Evolutionary conservation across 1,140 invertebrate genomes (phyloP).

Genomic region (Philopotamus ludificatus): DNA sequence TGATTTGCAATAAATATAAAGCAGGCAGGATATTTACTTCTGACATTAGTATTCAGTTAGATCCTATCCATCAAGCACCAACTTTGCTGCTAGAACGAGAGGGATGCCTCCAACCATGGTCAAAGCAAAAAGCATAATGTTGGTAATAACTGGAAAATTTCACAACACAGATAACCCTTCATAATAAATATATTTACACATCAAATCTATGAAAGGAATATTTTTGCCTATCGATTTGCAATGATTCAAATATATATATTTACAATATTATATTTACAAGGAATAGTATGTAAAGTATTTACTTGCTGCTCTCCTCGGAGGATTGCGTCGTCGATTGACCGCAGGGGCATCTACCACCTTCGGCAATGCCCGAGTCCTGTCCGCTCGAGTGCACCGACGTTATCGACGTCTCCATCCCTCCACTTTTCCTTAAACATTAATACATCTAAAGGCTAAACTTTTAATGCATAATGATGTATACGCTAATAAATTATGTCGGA

Average conservation of each 20-base stretch:
- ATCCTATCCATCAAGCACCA: slow-evolving; percentile 61
- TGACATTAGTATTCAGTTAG: slow-evolving; percentile 37
- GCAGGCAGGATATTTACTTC: slow-evolving; percentile 38
- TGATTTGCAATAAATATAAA: slow-evolving; percentile 1
- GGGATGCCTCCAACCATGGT: slow-evolving; percentile 33
- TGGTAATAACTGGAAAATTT: slow-evolving; percentile 41
- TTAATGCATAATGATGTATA: no score
- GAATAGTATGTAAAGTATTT: slow-evolving; percentile 41
- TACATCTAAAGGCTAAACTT: not conserved
- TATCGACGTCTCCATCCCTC: slow-evolving; percentile 61
- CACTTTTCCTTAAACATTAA: slow-evolving; percentile 26
- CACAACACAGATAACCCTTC: slow-evolving; percentile 10
- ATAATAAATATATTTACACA: not conserved
- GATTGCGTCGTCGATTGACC: slow-evolving; percentile 66
- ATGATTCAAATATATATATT: no score
- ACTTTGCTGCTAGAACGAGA: slow-evolving; percentile 22
- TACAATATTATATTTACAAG: no score
- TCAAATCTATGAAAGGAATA: not conserved
- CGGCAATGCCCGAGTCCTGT: slow-evolving; percentile 74
- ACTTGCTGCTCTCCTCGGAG: slow-evolving; percentile 71
- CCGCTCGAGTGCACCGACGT: slow-evolving; percentile 77
- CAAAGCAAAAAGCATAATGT: slow-evolving; percentile 42
- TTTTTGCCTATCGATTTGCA: not conserved
- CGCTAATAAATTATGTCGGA: no score
- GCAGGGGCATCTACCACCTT: slow-evolving; percentile 59